Conservation (phyloP, 2,113 vertebrate genomes). For the Garra rufa region DNA sequence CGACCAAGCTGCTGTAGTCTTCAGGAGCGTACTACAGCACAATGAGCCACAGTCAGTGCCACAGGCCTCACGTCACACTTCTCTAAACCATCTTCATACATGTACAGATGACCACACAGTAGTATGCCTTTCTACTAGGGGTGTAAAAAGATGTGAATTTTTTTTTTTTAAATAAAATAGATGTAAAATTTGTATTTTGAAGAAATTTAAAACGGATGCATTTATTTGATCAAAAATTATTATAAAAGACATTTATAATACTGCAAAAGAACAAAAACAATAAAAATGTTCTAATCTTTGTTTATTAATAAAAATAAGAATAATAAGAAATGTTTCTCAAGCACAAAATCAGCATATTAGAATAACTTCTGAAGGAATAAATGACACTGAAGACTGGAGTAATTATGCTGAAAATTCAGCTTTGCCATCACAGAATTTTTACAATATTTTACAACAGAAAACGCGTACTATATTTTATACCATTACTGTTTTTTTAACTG, state of each 20-base stretch:
- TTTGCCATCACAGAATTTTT: background rate
- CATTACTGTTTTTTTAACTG: background rate
- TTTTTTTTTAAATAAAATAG: no score
- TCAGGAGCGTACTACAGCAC: conserved; percentile 91
- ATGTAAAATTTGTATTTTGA: no score
- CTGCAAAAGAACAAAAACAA: no score
- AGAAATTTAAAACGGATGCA: background rate
- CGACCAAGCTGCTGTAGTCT: conserved; percentile 92
- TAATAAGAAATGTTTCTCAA: background rate
- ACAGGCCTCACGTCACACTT: conserved; percentile 51
- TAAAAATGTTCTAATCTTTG: no score
- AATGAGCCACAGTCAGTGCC: conserved; percentile 76
- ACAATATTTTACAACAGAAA: background rate
- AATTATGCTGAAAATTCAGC: background rate
- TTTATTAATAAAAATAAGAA: no score
- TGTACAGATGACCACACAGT: background rate
- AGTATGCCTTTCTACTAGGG: background rate
- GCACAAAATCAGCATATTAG: background rate
- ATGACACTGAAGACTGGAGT: background rate
- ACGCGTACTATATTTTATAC: background rate
- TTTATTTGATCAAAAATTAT: background rate
- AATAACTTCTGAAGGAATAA: background rate
- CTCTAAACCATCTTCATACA: background rate
- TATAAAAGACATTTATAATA: no score
- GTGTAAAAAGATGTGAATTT: background rate